Evolutionary conservation across 2,888 invertebrate genomes (phyloP), one percentile per base, ranked within the genome.

Genomic region (Bombylius major): DNA sequence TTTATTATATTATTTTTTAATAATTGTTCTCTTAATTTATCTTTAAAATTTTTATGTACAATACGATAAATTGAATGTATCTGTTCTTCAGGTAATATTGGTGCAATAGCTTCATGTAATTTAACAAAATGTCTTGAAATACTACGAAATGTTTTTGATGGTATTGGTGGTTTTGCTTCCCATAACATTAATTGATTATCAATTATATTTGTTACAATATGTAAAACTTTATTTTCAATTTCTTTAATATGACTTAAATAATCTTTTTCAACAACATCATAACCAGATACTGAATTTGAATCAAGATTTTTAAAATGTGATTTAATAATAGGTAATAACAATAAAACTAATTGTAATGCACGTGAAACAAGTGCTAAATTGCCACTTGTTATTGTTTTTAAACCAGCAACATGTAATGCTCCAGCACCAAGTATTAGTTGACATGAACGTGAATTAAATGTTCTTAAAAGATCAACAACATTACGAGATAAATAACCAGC

Each of bases 371-470:
- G 75, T 11, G 90, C 95, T 65, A 99, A 78, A 76, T 97, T 96
- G 44, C 90, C 89, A 65, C 92, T 95, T 5, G 96, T 94, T 62
- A 96, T 96, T 34, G 92, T 94, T 75, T 92, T 92, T 54, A 93
- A 76, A 6, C 97, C 97, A 45, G 95, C 95, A 61, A 93, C 86
- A 67, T 92, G 89, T 68, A 98, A 82, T 7, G 99, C 98, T 48
- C 97, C 97, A 47, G 97, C 98, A 48, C 97, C 98, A 55, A 99
- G 78, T 55, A 99, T 91, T 64, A 99, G 78, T 71, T 97, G 96
- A 74, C 93, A 96, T 65, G 88, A 87, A 57, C 88, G 80, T 6
- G 90, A 90, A 75, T 92, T 92, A 66, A 89, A 92, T 64, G 89
- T 84, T 67, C 91, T 82, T 61, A 95, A 76, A 54, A 97, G 76